Evolutionary conservation across 2,888 invertebrate genomes (phyloP).

Genomic region (Marronus borbonicus): DNA sequence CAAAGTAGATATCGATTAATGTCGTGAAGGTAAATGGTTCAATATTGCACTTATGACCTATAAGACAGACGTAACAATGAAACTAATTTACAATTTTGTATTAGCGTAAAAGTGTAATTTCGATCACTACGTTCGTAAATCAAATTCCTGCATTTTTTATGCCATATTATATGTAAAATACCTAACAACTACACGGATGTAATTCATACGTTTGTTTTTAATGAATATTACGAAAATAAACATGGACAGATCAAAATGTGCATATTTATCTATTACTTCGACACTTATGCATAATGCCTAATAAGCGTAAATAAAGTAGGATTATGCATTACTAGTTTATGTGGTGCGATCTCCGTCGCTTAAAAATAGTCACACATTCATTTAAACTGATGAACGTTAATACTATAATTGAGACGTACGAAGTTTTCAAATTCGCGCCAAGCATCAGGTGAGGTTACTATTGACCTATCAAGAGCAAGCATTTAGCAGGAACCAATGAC

Average conservation of each 20-base stretch:
- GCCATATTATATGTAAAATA: slow-evolving; percentile 17
- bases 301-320: too few relatives aligned
- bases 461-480: slow-evolving; percentile 51
- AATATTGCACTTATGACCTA: too few relatives aligned
- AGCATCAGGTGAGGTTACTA: slow-evolving; percentile 57
- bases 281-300: not conserved
- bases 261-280: not conserved
- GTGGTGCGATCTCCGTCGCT: not conserved
- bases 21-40: too few relatives aligned
- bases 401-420: slow-evolving; percentile 1
- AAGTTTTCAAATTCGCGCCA: slow-evolving; percentile 58
- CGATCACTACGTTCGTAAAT: not conserved
- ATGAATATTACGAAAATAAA: not conserved
- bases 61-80: too few relatives aligned
- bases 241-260: not conserved
- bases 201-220: slow-evolving; percentile 8
- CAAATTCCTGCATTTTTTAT: slow-evolving; percentile 24
- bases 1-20: too few relatives aligned
- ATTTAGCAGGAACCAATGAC: slow-evolving; percentile 56
- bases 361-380: not conserved
- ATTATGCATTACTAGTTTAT: not conserved
- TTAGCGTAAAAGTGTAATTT: not conserved
- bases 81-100: not conserved
- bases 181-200: not conserved
- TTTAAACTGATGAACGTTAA: not conserved